Evolutionary conservation across 1,140 invertebrate genomes (phyloP).

Genomic region (Drosophila littoralis): DNA sequence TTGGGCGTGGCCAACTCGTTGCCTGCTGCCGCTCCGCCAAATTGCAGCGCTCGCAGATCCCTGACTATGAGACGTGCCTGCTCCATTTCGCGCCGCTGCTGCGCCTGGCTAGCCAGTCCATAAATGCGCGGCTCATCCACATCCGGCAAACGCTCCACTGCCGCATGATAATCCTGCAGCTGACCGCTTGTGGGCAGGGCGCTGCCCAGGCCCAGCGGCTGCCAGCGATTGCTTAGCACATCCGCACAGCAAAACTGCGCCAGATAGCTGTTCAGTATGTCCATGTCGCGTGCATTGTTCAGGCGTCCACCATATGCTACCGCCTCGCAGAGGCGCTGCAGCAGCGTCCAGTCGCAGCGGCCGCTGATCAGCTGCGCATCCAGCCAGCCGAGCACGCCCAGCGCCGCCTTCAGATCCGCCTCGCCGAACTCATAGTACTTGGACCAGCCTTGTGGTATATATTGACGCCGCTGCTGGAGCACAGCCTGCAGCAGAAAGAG

Average conservation of each 20-base stretch:
- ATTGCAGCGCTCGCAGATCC: slow-evolving; percentile 68
- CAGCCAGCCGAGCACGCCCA: slow-evolving; percentile 89
- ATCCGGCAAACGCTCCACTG: slow-evolving; percentile 88
- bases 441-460: slow-evolving; percentile 92
- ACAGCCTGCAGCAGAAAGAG: slow-evolving; percentile 88
- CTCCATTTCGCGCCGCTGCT: slow-evolving; percentile 68
- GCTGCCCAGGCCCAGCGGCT: slow-evolving; percentile 85
- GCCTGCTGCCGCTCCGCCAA: slow-evolving; percentile 33
- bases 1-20: background rate
- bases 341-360: slow-evolving; percentile 89
- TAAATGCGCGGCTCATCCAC: slow-evolving; percentile 90
- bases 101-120: slow-evolving; percentile 88
- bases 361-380: slow-evolving; percentile 71
- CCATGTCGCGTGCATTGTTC: slow-evolving; percentile 92
- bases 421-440: slow-evolving; percentile 96
- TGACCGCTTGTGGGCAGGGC: slow-evolving; percentile 85
- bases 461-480: slow-evolving; percentile 94
- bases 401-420: slow-evolving; percentile 91
- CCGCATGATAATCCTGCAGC: slow-evolving; percentile 87
- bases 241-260: slow-evolving; percentile 89
- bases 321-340: slow-evolving; percentile 92
- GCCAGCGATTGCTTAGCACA: slow-evolving; percentile 86
- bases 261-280: slow-evolving; percentile 91
- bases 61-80: slow-evolving; percentile 64
- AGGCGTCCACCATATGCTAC: slow-evolving; percentile 95